These are phyloP conservation scores for Campaea margaritaria DNA, from an alignment of 2,888 invertebrate genomes.

Conservation along the genomic window DNA sequence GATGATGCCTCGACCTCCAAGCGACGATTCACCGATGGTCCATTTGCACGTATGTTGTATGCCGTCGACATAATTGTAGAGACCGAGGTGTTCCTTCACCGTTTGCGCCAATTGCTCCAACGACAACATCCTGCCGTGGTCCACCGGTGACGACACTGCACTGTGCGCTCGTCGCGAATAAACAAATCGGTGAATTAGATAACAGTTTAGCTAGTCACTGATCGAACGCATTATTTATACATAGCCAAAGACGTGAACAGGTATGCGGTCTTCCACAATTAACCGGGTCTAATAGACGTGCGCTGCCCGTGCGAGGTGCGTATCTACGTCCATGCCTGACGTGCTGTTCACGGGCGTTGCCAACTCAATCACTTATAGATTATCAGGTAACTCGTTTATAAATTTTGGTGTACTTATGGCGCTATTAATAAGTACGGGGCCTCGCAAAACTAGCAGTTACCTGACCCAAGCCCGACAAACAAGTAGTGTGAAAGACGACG, in stretches of 20 bases:
- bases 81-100: constrained; percentile 77
- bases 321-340: constrained; percentile 58
- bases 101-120: constrained; percentile 80
- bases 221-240: constrained; percentile 65
- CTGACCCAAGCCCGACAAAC: constrained; percentile 53
- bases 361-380: constrained; percentile 63
- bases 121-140: constrained; percentile 81
- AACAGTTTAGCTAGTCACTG: constrained; percentile 63
- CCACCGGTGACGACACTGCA: constrained; percentile 74
- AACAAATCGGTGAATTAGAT: constrained; percentile 76
- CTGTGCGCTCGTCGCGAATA: constrained; percentile 74
- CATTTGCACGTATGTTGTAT: constrained; percentile 76
- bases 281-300: constrained; percentile 65
- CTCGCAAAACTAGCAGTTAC: constrained; percentile 57
- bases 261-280: constrained; percentile 64
- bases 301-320: constrained; percentile 60
- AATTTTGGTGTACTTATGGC: constrained; percentile 29
- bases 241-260: constrained; percentile 63
- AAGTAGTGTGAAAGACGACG: constrained; percentile 63
- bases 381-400: constrained; percentile 56
- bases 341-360: constrained; percentile 66
- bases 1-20: constrained; percentile 90
- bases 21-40: constrained; percentile 85
- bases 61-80: constrained; percentile 57
- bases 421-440: constrained; percentile 27